Base-by-base conservation (phyloP, 1,140 invertebrate genomes). In the Aphaenogaster rudis region DNA sequence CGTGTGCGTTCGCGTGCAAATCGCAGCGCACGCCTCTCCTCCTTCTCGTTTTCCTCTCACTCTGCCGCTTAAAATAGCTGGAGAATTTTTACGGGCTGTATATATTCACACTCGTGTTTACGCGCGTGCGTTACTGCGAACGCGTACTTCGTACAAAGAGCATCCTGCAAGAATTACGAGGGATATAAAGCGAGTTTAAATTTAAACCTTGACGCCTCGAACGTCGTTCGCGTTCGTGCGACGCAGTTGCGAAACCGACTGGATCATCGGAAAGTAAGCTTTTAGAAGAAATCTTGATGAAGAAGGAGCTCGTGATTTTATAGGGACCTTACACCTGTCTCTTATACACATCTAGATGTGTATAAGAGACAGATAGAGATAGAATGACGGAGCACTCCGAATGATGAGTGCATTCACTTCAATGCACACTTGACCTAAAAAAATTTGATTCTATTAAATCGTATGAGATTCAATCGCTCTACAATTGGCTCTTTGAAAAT, bases 131-230 rank as follows among this genome's bases (percentile, higher is more conserved):
- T 50, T n/a, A 33, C n/a, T 33, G 33, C 13, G 28, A 57, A 74
- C n/a, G 11, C 42, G 21, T n/a, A 67, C 6, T 33, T 33, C 33
- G 7, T 54, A 50, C 21, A 69, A 69, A 42, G 66, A 74, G 52
- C 17, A 36, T 87, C 45, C 42, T 59, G 67, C 13, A 59, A 21
- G 17, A 87, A 81, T 88, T 87, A 64, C 67, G 63, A 63, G 61
- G n/a, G 33, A 42, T 36, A 39, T 64, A 33, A 78, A 88, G 71
- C 15, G 28, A 39, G 21, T 76, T 88, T 72, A 84, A 79, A 90
- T 86, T 86, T 88, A 82, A 76, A 87, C 52, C n/a, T 13, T 8
- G 66, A 48, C 57, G 36, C 11, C 9, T 64, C n/a, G 33, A 82
- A 50, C 48, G 52, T 67, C 48, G 45, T 45, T 61, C 28, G 42